These are phyloP conservation scores for Brachylomia viminalis DNA, from an alignment of 2,888 invertebrate genomes.

Conservation along the genomic window DNA sequence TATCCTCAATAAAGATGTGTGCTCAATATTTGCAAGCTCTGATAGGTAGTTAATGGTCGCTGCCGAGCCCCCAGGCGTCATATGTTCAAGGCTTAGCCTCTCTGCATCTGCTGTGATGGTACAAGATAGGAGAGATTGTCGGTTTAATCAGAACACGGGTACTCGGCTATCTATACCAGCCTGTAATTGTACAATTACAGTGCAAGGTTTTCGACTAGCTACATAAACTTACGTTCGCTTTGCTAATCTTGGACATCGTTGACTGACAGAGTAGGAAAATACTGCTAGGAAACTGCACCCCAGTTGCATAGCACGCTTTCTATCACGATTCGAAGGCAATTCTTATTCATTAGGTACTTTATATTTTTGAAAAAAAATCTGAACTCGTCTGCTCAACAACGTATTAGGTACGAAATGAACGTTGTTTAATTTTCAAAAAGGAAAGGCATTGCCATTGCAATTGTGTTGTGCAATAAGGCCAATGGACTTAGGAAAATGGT, in stretches of 20 bases:
- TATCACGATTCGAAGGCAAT: not conserved
- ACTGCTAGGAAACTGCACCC: not conserved
- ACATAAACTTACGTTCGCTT: not conserved
- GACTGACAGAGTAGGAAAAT: not conserved
- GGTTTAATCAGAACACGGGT: not conserved
- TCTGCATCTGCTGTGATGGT: conserved; percentile 54
- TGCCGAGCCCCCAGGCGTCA: conserved; percentile 59
- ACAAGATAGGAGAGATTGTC: conserved; percentile 44
- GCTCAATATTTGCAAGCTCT: conserved; percentile 66
- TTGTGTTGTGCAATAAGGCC: not conserved
- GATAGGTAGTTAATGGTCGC: conserved; percentile 72
- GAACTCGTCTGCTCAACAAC: not conserved
- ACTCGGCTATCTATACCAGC: not conserved
- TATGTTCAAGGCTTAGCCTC: conserved; percentile 74
- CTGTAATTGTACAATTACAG: not conserved
- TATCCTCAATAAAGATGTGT: conserved; percentile 66
- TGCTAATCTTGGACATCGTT: not conserved
- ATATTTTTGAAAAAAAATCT: not conserved
- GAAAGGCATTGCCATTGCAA: too few relatives aligned
- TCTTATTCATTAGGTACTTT: not conserved
- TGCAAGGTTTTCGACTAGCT: not conserved
- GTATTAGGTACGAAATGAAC: not conserved
- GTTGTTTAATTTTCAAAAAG: not conserved
- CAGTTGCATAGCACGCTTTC: too few relatives aligned
- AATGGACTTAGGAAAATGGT: not conserved